These are phyloP conservation scores for Sebastiscus albofasciatus DNA, from an alignment of 2,797 vertebrate species.

Conservation along the genomic window DNA sequence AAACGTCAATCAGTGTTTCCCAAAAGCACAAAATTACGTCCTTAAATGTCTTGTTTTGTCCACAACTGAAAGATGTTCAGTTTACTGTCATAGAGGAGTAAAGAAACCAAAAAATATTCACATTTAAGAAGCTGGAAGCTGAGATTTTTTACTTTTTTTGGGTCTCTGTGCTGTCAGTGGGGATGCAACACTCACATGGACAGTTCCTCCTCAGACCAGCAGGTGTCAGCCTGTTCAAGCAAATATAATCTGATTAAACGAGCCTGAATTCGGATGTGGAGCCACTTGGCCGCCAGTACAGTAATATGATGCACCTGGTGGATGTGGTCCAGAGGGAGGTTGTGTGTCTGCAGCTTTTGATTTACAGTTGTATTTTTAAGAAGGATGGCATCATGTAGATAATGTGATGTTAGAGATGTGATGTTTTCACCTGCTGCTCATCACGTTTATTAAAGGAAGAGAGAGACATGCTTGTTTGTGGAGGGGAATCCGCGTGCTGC, in stretches of 20 bases:
- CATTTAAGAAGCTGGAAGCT: too few species aligned
- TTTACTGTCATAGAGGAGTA: too few species aligned
- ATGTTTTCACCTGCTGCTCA: neutral
- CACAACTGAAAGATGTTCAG: too few species aligned
- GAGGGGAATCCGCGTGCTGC: conserved; percentile 60
- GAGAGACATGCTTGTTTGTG: neutral
- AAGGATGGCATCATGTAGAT: neutral
- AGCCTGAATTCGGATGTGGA: conserved; percentile 5
- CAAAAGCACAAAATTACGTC: too few species aligned
- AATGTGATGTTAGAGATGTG: fast-evolving
- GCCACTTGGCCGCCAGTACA: neutral
- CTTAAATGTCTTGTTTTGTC: too few species aligned
- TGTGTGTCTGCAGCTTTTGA: neutral
- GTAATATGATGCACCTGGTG: neutral
- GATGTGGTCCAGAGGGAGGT: neutral
- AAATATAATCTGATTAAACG: conserved; percentile 13
- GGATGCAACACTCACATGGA: neutral
- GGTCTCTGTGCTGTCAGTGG: neutral
- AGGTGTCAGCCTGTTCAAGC: conserved; percentile 59
- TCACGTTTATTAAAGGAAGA: neutral
- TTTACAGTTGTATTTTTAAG: neutral
- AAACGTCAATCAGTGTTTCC: too few species aligned
- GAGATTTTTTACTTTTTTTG: too few species aligned
- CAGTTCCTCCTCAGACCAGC: conserved; percentile 11
- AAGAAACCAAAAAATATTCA: too few species aligned